Evolutionary conservation across 2,797 vertebrate species (phyloP).

Genomic region (Pterois miles): DNA sequence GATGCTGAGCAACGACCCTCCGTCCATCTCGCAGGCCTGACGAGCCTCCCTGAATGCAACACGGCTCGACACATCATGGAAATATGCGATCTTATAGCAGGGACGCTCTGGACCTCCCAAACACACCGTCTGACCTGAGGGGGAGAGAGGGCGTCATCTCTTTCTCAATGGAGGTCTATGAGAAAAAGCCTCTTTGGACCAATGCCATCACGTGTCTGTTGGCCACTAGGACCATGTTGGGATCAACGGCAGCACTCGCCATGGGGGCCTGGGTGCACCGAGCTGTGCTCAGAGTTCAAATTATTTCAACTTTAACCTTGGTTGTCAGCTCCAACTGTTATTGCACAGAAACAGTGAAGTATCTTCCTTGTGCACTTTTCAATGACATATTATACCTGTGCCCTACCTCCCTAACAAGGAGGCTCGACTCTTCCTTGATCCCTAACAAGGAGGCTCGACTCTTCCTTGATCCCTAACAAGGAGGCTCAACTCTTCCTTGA

Average conservation of each 20-base stretch:
- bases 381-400: too few relatives aligned
- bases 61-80: conserved; percentile 91
- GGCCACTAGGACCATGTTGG: too few relatives aligned
- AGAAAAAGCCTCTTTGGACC: too few relatives aligned
- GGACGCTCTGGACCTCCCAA: conserved; percentile 81
- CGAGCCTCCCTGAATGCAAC: conserved; percentile 91
- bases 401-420: not conserved
- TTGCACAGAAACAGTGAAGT: too few relatives aligned
- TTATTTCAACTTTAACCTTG: too few relatives aligned
- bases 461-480: not conserved
- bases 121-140: conserved; percentile 92
- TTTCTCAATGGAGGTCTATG: too few relatives aligned
- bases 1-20: conserved; percentile 89
- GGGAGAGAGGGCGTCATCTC: not conserved
- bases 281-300: too few relatives aligned
- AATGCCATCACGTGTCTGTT: too few relatives aligned
- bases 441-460: not conserved
- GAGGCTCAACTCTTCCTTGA: not conserved
- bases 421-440: not conserved
- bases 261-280: too few relatives aligned
- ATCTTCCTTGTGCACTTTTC: too few relatives aligned
- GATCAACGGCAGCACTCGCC: too few relatives aligned
- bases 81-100: conserved; percentile 96
- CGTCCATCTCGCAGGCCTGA: conserved; percentile 89
- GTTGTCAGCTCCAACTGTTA: too few relatives aligned